Conservation (phyloP, 2,113 vertebrate species). For the Uropsilus gracilis region DNA sequence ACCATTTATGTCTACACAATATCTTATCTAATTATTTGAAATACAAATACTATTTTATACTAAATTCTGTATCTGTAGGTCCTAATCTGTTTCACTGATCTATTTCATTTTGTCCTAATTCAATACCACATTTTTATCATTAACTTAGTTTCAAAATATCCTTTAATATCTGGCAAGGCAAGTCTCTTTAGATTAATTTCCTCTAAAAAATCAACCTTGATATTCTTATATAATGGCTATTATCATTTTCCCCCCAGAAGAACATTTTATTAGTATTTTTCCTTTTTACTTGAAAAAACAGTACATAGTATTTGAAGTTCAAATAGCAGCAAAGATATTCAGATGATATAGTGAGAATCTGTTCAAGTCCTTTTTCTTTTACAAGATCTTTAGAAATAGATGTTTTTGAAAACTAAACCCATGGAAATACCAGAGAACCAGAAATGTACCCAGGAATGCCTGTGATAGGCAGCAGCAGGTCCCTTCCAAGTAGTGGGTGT, state of each 20-base stretch:
- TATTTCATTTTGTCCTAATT: not conserved
- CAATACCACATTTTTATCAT: not conserved
- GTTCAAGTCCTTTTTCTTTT: not conserved
- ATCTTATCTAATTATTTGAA: constrained; percentile 18
- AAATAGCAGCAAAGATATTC: not conserved
- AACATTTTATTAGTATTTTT: not conserved
- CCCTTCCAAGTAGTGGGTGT: not conserved
- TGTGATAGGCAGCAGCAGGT: no score
- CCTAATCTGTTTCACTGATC: not conserved
- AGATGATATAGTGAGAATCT: not conserved
- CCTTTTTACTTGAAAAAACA: not conserved
- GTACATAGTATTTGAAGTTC: not conserved
- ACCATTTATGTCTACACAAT: not conserved
- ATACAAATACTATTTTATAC: not conserved
- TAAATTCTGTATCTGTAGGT: not conserved
- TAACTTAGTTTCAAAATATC: constrained; percentile 35
- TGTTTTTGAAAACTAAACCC: not conserved
- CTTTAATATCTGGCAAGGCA: not conserved
- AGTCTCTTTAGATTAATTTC: constrained; percentile 17
- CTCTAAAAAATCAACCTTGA: not conserved
- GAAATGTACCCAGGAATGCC: not conserved
- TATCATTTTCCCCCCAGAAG: not conserved
- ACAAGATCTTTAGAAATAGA: not conserved
- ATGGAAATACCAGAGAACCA: not conserved
- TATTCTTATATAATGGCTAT: not conserved